Conservation (phyloP, 2,113 vertebrate species). For the Pleuronectes platessa region DNA sequence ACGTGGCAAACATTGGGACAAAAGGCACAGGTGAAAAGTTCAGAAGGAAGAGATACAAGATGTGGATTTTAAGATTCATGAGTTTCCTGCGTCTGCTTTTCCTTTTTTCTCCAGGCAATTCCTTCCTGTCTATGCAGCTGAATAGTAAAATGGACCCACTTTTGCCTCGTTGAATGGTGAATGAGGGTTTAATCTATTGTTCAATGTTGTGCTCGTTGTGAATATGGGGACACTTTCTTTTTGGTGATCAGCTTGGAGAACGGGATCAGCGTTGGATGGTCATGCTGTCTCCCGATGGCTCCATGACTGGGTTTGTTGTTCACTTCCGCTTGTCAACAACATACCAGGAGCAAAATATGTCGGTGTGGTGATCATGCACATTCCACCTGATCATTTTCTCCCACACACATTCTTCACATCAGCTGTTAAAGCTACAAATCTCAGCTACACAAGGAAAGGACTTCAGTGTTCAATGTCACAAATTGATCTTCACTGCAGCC, state of each 20-base stretch:
- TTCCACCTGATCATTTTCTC: slow-evolving; percentile 66
- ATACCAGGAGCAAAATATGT: slow-evolving; percentile 66
- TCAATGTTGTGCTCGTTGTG: slow-evolving; percentile 13
- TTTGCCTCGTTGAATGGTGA: slow-evolving; percentile 40
- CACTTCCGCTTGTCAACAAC: slow-evolving; percentile 73
- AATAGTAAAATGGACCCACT: slow-evolving; percentile 5
- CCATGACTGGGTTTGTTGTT: slow-evolving; percentile 70
- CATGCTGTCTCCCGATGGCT: slow-evolving; percentile 53
- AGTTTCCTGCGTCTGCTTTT: not conserved
- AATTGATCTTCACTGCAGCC: slow-evolving; percentile 65
- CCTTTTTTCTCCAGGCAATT: not conserved
- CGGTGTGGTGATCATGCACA: slow-evolving; percentile 74
- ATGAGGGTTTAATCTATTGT: slow-evolving; percentile 33
- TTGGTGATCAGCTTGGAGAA: slow-evolving; percentile 7
- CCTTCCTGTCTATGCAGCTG: slow-evolving; percentile 5
- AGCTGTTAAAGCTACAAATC: slow-evolving; percentile 45
- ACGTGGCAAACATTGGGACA: not conserved
- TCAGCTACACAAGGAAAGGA: slow-evolving; percentile 51
- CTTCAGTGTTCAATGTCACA: slow-evolving; percentile 59
- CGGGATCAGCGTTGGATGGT: slow-evolving; percentile 22
- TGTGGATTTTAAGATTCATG: not conserved
- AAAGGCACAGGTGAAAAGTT: slow-evolving; percentile 22
- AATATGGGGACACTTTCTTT: slow-evolving; percentile 15
- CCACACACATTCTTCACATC: slow-evolving; percentile 45
- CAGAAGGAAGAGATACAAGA: not conserved